These are phyloP conservation scores for Drepanosiphum platanoidis DNA, from an alignment of 2,888 invertebrate genomes.

Conservation along the genomic window DNA sequence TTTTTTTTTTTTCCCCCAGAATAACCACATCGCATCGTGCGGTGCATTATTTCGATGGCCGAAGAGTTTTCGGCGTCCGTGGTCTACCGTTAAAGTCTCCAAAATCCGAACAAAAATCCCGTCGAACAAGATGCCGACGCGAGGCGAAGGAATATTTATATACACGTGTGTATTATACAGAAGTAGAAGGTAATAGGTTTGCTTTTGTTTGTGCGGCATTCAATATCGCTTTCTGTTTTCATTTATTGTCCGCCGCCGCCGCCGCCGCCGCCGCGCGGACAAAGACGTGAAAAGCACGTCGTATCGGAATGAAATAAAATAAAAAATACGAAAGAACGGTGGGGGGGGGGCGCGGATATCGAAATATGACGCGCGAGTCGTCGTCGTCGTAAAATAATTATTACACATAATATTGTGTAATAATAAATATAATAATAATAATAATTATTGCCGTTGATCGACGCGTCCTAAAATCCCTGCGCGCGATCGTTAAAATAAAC, in stretches of 20 bases:
- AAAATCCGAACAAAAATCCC: constrained; percentile 2
- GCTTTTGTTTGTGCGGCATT: constrained; percentile 5
- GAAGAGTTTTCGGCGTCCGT: not conserved
- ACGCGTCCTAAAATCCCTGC: constrained; percentile 47
- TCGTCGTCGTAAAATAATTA: constrained; percentile 19
- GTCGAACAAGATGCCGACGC: not conserved
- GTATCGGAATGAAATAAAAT: constrained; percentile 6
- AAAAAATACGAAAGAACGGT: not conserved
- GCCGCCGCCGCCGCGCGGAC: no score
- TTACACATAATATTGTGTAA: constrained; percentile 21
- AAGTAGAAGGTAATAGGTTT: constrained; percentile 4
- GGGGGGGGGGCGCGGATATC: no score
- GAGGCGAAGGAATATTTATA: not conserved
- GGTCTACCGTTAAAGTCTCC: constrained; percentile 57
- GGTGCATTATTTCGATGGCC: not conserved
- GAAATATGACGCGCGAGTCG: not conserved
- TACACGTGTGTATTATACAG: not conserved
- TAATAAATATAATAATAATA: constrained; percentile 40
- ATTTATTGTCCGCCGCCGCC: constrained; percentile 35
- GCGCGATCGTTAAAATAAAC: constrained; percentile 43
- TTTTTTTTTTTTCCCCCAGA: no score
- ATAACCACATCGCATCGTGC: not conserved
- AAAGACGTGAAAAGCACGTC: constrained; percentile 20
- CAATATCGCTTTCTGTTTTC: constrained; percentile 47
- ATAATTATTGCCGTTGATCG: no score